Conservation (phyloP, 2,888 invertebrate genomes). For the Drosophila formosana region DNA sequence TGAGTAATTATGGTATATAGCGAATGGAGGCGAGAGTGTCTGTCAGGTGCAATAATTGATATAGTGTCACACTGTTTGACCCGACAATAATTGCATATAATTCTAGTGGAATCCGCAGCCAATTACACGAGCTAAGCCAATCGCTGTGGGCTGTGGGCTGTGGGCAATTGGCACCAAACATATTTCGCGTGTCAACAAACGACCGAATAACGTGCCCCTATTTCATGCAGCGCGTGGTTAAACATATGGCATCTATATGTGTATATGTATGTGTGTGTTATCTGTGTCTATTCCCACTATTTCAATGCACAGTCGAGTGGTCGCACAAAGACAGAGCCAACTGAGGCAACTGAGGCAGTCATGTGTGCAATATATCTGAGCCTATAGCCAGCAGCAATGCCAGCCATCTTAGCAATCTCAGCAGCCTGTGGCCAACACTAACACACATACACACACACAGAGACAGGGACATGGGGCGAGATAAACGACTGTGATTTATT, state of each 20-base stretch:
- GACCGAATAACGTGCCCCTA: conserved; percentile 12
- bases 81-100: conserved; percentile 30
- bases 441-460: conserved; percentile 1
- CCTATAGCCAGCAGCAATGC: conserved; percentile 37
- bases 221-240: conserved; percentile 11
- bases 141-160: conserved; percentile 12
- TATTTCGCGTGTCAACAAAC: conserved; percentile 48
- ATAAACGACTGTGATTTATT: conserved; percentile 69
- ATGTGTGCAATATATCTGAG: conserved; percentile 66
- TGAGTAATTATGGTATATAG: too few relatives aligned
- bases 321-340: conserved; percentile 37
- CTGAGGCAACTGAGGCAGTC: conserved; percentile 38
- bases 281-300: conserved; percentile 19
- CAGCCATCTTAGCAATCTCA: conserved; percentile 42
- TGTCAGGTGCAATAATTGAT: not conserved
- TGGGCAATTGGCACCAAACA: conserved; percentile 31
- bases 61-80: conserved; percentile 12
- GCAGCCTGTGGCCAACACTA: conserved; percentile 34
- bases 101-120: conserved; percentile 33
- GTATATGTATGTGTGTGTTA: not conserved
- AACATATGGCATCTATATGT: conserved; percentile 9
- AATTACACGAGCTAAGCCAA: conserved; percentile 40
- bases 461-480: conserved; percentile 25
- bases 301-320: conserved; percentile 38
- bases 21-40: too few relatives aligned